Evolutionary conservation across 2,888 invertebrate species (phyloP).

Genomic region (Spodoptera exigua): DNA sequence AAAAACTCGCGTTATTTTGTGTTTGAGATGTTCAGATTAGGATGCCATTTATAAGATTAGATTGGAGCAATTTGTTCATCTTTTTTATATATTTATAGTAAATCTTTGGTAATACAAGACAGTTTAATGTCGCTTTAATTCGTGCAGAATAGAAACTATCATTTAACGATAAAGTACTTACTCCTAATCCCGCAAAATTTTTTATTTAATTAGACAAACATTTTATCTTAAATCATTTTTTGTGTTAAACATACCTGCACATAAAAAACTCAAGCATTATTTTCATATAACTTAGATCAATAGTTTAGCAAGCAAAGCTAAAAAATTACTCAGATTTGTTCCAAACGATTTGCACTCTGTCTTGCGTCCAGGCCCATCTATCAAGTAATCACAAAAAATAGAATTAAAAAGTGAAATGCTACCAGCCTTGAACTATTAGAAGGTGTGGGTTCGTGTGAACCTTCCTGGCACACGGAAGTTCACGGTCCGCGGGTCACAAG

Average conservation of each 20-base stretch:
- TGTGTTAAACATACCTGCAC: too few species aligned
- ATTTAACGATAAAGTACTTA: too few species aligned
- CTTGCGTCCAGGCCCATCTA: not conserved
- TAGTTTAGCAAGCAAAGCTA: too few species aligned
- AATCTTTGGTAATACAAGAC: too few species aligned
- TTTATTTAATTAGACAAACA: not conserved
- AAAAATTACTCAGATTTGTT: not conserved
- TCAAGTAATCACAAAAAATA: not conserved
- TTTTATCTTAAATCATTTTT: too few species aligned
- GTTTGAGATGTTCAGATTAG: slow-evolving; percentile 17
- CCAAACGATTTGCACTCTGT: not conserved
- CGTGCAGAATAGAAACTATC: not conserved
- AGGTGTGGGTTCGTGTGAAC: slow-evolving; percentile 62
- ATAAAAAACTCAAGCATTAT: too few species aligned
- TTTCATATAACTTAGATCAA: too few species aligned
- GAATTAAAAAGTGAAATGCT: slow-evolving; percentile 45
- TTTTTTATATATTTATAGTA: not conserved
- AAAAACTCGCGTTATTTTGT: slow-evolving; percentile 10
- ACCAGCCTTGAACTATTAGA: slow-evolving; percentile 48
- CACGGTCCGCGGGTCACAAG: slow-evolving; percentile 52
- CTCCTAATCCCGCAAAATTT: too few species aligned
- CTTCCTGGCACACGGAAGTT: slow-evolving; percentile 66
- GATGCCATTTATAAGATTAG: not conserved
- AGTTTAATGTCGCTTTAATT: too few species aligned
- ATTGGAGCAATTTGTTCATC: slow-evolving; percentile 10